Evolutionary conservation across 2,113 vertebrate species (phyloP), one percentile per base, ranked within the genome.

Genomic region (Tetrax tetrax): DNA sequence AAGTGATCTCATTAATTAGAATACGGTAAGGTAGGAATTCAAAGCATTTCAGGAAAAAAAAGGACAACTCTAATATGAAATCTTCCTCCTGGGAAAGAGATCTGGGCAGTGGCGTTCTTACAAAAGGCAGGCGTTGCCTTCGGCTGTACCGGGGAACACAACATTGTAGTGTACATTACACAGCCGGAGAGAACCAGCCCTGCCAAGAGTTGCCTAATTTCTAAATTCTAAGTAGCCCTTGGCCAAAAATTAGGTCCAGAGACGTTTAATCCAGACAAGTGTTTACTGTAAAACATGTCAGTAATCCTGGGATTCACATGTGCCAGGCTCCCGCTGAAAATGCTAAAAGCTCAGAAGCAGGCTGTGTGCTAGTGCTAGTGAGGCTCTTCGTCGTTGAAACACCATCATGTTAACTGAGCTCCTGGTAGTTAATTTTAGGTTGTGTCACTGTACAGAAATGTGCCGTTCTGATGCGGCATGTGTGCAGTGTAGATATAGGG

Each of bases 31-130:
- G 37, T 37, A 38, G 11, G 54, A 18, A 77, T 89, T 81, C 72
- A 95, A 77, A 89, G 41, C n/a, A 77, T 77, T 87, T 81, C 29
- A 61, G 76, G 37, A 74, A 77, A 77, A 95, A n/a, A 65, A 65
- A 7, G 8, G 61, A 19, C 41, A 80, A 14, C 21, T 59, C 18
- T 15, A 31, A 66, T 53, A 45, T 3, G 6, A 69, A 77, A 4
- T 18, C 17, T 76, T 82, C 10, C 21, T 84, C 38, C 38, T 24
- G 15, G 38, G n/a, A n/a, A 69, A 65, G 54, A 77, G 59, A 11
- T 89, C 12, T 48, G 63, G n/a, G 29, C 76, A 71, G 37, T 0
- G 0, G 17, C 14, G 31, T 3, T 93, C 38, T 68, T 38, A 23
- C 9, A 29, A 54, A 64, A 69, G 13, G 19, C 22, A 37, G 48